Conservation (phyloP, 2,797 vertebrate species). For the Ficedula albicollis region DNA sequence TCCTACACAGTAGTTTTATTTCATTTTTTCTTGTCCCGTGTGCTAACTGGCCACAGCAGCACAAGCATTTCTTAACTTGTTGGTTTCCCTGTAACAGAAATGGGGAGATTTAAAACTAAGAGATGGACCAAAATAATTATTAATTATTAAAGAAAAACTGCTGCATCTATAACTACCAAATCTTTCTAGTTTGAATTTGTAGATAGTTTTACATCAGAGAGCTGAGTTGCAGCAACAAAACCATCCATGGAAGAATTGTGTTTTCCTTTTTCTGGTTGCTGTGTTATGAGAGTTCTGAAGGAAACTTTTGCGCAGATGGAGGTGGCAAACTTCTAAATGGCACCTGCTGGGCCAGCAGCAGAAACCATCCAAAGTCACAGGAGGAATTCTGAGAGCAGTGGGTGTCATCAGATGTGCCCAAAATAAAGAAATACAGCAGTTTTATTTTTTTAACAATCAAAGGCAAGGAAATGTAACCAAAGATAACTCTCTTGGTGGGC, state of each 20-base stretch:
- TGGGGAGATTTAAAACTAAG: background rate
- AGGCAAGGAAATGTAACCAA: background rate
- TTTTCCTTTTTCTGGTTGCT: conserved; percentile 15
- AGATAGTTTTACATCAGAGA: background rate
- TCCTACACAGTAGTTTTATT: conserved; percentile 23
- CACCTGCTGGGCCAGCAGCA: background rate
- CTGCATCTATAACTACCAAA: background rate
- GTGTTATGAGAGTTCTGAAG: background rate
- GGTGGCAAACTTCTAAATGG: background rate
- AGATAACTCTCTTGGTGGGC: background rate
- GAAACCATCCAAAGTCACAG: background rate
- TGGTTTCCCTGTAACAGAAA: conserved; percentile 5
- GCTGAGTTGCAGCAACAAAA: background rate
- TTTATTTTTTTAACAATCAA: background rate
- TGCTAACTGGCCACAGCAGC: conserved; percentile 6
- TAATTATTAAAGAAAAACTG: background rate
- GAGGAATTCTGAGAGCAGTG: background rate
- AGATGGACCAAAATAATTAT: conserved; percentile 49
- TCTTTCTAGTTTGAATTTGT: background rate
- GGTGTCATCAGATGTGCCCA: background rate
- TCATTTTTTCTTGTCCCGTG: background rate
- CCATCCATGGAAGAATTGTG: background rate
- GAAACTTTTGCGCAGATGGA: conserved; percentile 1
- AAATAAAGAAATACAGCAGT: background rate
- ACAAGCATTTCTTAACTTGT: background rate